Percentiles rank a stretch among this genome's conserved stretches.
phyloP scores from a whole-genome alignment of 2,888 invertebrate species.

The Micoletzkya japonica region DNA sequence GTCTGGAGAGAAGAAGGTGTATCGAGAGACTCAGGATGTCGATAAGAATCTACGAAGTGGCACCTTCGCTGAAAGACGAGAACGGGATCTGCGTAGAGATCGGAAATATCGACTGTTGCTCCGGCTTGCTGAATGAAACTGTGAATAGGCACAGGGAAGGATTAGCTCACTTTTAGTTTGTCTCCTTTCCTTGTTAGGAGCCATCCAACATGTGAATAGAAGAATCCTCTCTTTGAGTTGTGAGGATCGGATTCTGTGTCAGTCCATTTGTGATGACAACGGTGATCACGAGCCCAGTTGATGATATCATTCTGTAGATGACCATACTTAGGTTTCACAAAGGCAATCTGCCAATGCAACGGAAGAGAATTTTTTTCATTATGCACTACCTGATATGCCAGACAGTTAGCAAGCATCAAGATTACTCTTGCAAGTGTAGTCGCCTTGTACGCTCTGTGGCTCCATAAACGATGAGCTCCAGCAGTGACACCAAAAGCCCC shows the following conservation, averaged over 20 bases:
- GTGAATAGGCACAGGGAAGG: not conserved
- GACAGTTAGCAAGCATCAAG: constrained; percentile 79
- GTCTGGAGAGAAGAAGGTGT: constrained; percentile 65
- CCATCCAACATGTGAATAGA: constrained; percentile 96
- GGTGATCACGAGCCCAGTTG: constrained; percentile 84
- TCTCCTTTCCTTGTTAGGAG: constrained; percentile 79
- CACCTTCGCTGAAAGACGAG: constrained; percentile 86
- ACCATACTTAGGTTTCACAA: not conserved
- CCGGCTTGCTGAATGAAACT: constrained; percentile 61
- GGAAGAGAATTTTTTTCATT: not conserved
- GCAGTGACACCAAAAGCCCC: constrained; percentile 86
- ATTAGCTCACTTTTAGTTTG: constrained; percentile 12
- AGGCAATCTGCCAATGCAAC: not conserved
- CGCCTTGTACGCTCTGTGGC: constrained; percentile 89
- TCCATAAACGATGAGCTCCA: constrained; percentile 91
- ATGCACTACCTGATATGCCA: constrained; percentile 80
- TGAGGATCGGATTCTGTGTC: constrained; percentile 93
- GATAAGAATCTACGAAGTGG: not conserved
- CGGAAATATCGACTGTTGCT: constrained; percentile 77
- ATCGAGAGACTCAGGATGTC: not conserved
- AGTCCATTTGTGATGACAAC: constrained; percentile 86
- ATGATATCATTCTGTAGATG: constrained; percentile 77
- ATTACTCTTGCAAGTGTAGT: constrained; percentile 80
- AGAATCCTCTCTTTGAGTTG: constrained; percentile 88
- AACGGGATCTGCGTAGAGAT: constrained; percentile 78